phyloP scores from a whole-genome alignment of 2,888 invertebrate genomes.

The Mythimna loreyi region DNA sequence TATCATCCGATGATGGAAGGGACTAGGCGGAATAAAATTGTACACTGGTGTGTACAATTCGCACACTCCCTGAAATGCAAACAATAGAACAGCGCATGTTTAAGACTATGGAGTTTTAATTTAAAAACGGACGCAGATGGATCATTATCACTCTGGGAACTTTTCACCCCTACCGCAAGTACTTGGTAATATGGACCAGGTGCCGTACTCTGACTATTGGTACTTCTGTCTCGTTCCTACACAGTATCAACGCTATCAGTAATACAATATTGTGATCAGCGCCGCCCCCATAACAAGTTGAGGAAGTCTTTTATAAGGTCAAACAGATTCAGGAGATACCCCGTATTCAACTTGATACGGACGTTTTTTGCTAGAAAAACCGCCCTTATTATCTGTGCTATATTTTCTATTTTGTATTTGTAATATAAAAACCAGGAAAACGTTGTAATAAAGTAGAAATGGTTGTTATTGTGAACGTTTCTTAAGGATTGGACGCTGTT shows the following conservation, averaged over 20 bases:
- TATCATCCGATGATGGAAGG: too few relatives aligned
- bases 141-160: too few relatives aligned
- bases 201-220: not conserved
- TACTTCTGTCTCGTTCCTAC: constrained; percentile 14
- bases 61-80: too few relatives aligned
- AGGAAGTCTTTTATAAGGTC: constrained; percentile 50
- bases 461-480: constrained; percentile 44
- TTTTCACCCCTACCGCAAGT: too few relatives aligned
- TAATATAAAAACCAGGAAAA: constrained; percentile 50
- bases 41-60: too few relatives aligned
- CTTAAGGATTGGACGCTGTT: constrained; percentile 16
- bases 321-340: constrained; percentile 44
- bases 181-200: too few relatives aligned
- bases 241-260: constrained; percentile 19
- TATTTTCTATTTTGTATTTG: constrained; percentile 41
- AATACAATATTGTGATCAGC: constrained; percentile 54
- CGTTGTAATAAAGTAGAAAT: constrained; percentile 41
- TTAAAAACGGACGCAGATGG: too few relatives aligned
- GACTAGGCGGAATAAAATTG: too few relatives aligned
- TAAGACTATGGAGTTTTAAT: too few relatives aligned
- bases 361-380: constrained; percentile 32
- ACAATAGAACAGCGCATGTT: too few relatives aligned
- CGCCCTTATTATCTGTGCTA: constrained; percentile 31
- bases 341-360: constrained; percentile 25
- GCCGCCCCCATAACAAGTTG: constrained; percentile 35